phyloP scores from a whole-genome alignment of 2,888 invertebrate species.

The Camptogramma bilineatum region DNA sequence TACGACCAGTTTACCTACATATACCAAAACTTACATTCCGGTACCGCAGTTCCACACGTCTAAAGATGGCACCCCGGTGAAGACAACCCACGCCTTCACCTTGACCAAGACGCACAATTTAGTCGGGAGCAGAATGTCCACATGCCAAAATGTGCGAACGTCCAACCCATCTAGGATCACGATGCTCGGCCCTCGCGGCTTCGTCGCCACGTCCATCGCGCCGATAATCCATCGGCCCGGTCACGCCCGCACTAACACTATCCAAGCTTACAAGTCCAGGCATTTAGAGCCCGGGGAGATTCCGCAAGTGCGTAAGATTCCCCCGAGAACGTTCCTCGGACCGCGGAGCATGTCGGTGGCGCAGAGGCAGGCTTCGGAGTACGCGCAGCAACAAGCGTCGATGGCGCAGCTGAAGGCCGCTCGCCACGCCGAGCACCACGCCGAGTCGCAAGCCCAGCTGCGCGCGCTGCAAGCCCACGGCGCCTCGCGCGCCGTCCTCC shows the following conservation, averaged over 20 bases:
- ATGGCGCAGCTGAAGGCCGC: conserved; percentile 15
- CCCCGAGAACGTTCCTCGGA: conserved; percentile 34
- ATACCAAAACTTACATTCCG: conserved; percentile 24
- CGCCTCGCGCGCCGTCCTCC: conserved; percentile 9
- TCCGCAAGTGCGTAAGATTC: conserved; percentile 15
- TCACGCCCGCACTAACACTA: conserved; percentile 1
- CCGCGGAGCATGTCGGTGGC: conserved; percentile 29
- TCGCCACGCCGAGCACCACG: conserved; percentile 26
- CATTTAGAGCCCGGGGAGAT: conserved; percentile 28
- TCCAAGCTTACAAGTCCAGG: conserved; percentile 12
- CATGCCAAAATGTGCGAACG: neutral
- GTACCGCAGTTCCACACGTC: conserved; percentile 10
- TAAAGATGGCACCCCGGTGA: neutral
- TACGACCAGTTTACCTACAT: neutral
- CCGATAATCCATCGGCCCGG: conserved; percentile 5
- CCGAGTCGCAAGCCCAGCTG: conserved; percentile 17
- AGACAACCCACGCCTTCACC: neutral
- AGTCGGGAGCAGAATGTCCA: conserved; percentile 11
- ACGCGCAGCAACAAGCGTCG: neutral
- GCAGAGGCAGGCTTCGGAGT: conserved; percentile 19
- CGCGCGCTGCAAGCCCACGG: conserved; percentile 4
- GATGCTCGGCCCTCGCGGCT: conserved; percentile 11
- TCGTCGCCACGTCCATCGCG: conserved; percentile 3
- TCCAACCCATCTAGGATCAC: conserved; percentile 10
- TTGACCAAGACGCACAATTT: conserved; percentile 8